Evolutionary conservation across 1,140 invertebrate species (phyloP).

Genomic region (Polypedilum pembai): DNA sequence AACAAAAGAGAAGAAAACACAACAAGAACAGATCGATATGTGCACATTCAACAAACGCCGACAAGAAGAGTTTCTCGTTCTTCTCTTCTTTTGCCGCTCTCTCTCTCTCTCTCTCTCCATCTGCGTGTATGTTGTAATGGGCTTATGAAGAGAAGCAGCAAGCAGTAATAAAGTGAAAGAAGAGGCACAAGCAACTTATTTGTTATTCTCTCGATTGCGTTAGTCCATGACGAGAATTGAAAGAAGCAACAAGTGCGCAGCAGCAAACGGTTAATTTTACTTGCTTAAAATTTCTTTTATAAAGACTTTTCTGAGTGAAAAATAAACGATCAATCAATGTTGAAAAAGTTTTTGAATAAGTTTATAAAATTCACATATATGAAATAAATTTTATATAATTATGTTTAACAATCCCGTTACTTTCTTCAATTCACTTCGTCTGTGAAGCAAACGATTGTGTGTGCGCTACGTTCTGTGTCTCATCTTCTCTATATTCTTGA

Average conservation of each 20-base stretch:
- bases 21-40: too few species aligned
- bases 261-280: not conserved
- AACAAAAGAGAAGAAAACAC: too few species aligned
- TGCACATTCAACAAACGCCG: not conserved
- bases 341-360: not conserved
- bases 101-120: not conserved
- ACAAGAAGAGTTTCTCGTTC: not conserved
- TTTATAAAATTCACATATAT: not conserved
- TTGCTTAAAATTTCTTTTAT: not conserved
- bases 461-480: not conserved
- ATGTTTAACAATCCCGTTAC: not conserved
- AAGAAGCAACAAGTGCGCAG: constrained; percentile 9
- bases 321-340: not conserved
- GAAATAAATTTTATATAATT: constrained; percentile 1
- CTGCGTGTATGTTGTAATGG: not conserved
- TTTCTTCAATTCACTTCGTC: constrained; percentile 18
- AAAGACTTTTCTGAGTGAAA: not conserved
- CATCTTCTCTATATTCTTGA: not conserved
- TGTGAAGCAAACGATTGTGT: not conserved
- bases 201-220: constrained; percentile 21
- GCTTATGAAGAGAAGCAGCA: constrained; percentile 1
- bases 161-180: too few species aligned
- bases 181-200: not conserved
- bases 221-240: constrained; percentile 3
- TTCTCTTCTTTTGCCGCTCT: too few species aligned